Evolutionary conservation across 2,888 invertebrate genomes (phyloP).

Genomic region (Clivina fossor): DNA sequence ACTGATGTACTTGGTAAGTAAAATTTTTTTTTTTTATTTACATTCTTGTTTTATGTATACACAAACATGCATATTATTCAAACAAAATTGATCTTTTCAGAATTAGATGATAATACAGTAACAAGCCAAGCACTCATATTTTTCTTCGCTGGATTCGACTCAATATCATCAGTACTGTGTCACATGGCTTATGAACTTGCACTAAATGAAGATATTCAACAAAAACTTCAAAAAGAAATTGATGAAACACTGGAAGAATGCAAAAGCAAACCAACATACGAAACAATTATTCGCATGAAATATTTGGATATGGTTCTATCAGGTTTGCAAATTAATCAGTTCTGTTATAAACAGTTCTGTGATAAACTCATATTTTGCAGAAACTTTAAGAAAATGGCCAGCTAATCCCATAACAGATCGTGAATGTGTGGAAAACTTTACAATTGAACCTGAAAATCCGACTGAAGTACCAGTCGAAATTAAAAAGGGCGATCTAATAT

Average conservation of each 20-base stretch:
- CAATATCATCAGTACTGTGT: slow-evolving; percentile 51
- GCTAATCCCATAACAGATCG: slow-evolving; percentile 54
- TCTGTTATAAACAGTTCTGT: neutral
- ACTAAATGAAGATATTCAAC: slow-evolving; percentile 49
- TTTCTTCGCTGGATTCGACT: slow-evolving; percentile 55
- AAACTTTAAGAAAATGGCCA: slow-evolving; percentile 53
- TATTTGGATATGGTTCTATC: slow-evolving; percentile 52
- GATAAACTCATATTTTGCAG: slow-evolving; percentile 3
- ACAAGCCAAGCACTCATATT: slow-evolving; percentile 56
- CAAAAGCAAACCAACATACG: slow-evolving; percentile 51
- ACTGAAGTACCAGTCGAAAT: slow-evolving; percentile 39
- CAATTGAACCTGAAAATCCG: slow-evolving; percentile 38
- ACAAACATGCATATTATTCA: neutral
- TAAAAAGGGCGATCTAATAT: slow-evolving; percentile 45
- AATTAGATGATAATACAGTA: slow-evolving; percentile 53
- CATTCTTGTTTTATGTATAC: neutral
- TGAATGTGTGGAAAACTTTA: slow-evolving; percentile 56
- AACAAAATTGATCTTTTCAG: slow-evolving; percentile 7
- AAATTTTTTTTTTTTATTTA: neutral
- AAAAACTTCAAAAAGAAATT: slow-evolving; percentile 48
- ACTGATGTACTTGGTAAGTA: neutral
- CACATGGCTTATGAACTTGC: slow-evolving; percentile 53
- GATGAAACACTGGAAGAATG: slow-evolving; percentile 38
- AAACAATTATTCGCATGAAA: slow-evolving; percentile 47
- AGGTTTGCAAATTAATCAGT: slow-evolving; percentile 5